Evolutionary conservation across 2,113 vertebrate species (phyloP), one percentile per base, ranked within the genome.

Genomic region (Argyrosomus japonicus): DNA sequence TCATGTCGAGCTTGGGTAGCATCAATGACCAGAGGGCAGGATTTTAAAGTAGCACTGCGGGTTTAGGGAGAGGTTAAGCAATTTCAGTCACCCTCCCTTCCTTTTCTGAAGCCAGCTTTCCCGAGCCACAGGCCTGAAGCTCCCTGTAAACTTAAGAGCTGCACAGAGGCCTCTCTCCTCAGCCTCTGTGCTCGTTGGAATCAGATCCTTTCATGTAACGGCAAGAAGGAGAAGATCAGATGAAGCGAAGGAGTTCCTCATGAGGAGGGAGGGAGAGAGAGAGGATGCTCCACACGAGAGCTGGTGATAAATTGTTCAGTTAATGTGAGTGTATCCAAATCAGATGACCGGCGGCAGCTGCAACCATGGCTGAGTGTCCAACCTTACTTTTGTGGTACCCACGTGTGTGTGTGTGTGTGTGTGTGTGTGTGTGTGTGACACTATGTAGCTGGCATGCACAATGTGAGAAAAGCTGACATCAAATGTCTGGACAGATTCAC

Each of bases 11-110:
- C 71, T 40, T 40, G 23, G 15, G 15, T 81, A 64, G 76, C 50
- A 50, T 74, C 70, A 68, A 32, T 81, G 83, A 69, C 83, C 89
- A 77, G 68, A 82, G 69, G 88, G 81, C 64, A 80, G 78, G 75
- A 84, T 85, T 85, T 82, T 77, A 72, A 54, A 70, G 62, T 15
- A n/a, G 45, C 4, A 51, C 65, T 48, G 68, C 21, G 86, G 88
- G 81, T 85, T 88, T 48, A 77, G 70, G 60, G 83, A 92, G 83
- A 88, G 80, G 81, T 77, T 75, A 91, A 77, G 78, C 84, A 77
- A 25, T 74, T 27, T 62, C 48, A 12, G 78, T 27, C 21, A 47
- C 7, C 0, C 23, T 8, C 36, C 76, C 77, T 72, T 73, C 53
- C 62, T 64, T 48, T 50, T 2, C 56, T 63, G 68, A 74, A 70